These are phyloP conservation scores for Nasonia oneida DNA, from an alignment of 2,888 invertebrate species.

Conservation along the genomic window DNA sequence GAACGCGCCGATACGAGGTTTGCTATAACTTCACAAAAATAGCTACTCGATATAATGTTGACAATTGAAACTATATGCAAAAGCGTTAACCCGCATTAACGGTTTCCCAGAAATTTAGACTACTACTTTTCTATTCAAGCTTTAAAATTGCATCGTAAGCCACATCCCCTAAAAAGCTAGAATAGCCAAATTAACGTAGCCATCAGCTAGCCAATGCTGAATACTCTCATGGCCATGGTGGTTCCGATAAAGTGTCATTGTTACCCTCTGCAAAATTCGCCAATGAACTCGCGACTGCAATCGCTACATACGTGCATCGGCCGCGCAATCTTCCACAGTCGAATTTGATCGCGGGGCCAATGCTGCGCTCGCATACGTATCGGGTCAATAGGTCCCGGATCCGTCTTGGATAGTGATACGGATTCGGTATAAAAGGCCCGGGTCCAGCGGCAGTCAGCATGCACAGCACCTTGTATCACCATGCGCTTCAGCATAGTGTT, in stretches of 20 bases:
- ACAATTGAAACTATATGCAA: too few species aligned
- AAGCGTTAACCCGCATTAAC: too few species aligned
- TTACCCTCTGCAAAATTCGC: too few species aligned
- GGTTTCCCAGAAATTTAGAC: too few species aligned
- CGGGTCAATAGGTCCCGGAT: slow-evolving; percentile 69
- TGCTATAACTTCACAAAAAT: too few species aligned
- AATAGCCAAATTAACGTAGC: too few species aligned
- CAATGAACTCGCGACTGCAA: slow-evolving; percentile 1
- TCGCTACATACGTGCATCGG: slow-evolving; percentile 10
- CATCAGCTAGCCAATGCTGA: too few species aligned
- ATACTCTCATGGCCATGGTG: background rate
- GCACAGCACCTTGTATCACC: slow-evolving; percentile 73
- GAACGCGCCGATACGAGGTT: too few species aligned
- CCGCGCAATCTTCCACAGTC: slow-evolving; percentile 22
- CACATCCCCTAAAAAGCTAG: too few species aligned
- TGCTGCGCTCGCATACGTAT: background rate
- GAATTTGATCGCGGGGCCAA: slow-evolving; percentile 23
- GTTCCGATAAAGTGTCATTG: background rate
- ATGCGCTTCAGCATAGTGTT: slow-evolving; percentile 74
- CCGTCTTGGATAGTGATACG: slow-evolving; percentile 73
- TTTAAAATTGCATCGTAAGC: too few species aligned
- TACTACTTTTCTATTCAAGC: too few species aligned
- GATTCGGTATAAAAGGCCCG: slow-evolving; percentile 75
- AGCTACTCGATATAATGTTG: too few species aligned
- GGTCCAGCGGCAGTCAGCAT: slow-evolving; percentile 64